A percentile compares a stretch with the other conserved stretches of the same genome.
These are phyloP conservation scores for Coreius guichenoti DNA, from an alignment of 2,797 vertebrate genomes.

Conservation along the genomic window DNA sequence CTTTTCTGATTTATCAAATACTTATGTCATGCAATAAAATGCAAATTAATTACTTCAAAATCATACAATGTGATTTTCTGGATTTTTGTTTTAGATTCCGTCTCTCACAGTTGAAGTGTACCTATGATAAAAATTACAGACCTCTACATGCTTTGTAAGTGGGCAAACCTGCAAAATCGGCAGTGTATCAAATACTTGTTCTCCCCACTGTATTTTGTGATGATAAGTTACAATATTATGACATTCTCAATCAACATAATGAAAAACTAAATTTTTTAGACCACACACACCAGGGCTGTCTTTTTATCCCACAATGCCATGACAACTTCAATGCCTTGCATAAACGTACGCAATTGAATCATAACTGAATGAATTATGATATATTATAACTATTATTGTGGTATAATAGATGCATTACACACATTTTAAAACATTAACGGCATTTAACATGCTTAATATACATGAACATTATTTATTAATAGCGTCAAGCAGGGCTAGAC, in stretches of 20 bases:
- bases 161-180: too few species aligned
- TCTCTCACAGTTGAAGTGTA: too few species aligned
- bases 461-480: conserved; percentile 4
- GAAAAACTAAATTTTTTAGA: background rate
- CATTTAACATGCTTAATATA: conserved; percentile 13
- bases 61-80: too few species aligned
- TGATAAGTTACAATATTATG: background rate
- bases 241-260: background rate
- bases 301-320: too few species aligned
- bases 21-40: too few species aligned
- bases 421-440: conserved; percentile 11
- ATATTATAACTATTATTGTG: background rate
- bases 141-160: too few species aligned
- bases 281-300: too few species aligned
- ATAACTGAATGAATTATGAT: background rate
- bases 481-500: conserved; percentile 4
- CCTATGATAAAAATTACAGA: background rate
- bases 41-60: too few species aligned
- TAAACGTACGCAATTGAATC: background rate
- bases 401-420: conserved; percentile 7
- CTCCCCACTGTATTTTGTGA: background rate
- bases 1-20: too few species aligned
- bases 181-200: too few species aligned
- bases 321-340: too few species aligned
- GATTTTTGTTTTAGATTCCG: too few species aligned